Conservation (phyloP, 64 coral and sea anemone species). For the Dendronephthya gigantea region DNA sequence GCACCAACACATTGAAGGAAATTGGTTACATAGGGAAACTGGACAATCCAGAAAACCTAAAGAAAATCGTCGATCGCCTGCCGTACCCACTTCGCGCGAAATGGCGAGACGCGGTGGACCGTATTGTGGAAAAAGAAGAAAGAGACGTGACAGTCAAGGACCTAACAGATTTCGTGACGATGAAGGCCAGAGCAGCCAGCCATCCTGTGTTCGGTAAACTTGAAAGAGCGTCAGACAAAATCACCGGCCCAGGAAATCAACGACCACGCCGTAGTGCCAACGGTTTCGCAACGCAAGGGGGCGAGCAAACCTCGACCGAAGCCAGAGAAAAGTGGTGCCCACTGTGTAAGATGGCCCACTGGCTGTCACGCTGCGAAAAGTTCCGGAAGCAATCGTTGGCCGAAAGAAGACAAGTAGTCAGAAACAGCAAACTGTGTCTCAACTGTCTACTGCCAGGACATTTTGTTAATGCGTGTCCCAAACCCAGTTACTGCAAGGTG, state of each 20-base stretch:
- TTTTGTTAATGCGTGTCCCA: neutral
- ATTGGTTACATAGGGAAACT: slow-evolving; percentile 4
- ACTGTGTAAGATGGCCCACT: neutral
- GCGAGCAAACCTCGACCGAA: neutral
- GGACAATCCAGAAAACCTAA: slow-evolving; percentile 8
- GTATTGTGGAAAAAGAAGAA: no score
- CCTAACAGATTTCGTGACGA: no score
- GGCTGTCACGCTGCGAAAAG: neutral
- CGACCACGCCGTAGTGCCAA: neutral
- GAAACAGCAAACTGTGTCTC: neutral
- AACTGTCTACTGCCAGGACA: neutral
- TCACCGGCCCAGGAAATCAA: neutral
- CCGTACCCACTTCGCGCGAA: no score
- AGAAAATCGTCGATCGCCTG: no score
- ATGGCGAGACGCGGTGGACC: no score
- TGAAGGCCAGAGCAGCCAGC: neutral
- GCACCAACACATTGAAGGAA: neutral
- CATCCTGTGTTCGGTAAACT: neutral
- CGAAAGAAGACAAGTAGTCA: neutral
- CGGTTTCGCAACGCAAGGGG: neutral
- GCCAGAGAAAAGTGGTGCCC: neutral
- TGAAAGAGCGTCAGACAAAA: neutral
- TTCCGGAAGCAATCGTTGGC: neutral
- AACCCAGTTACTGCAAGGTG: neutral
- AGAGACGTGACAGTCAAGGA: no score